These are phyloP conservation scores for Drosophila kanekoi DNA, from an alignment of 2,888 invertebrate genomes.

Conservation along the genomic window DNA sequence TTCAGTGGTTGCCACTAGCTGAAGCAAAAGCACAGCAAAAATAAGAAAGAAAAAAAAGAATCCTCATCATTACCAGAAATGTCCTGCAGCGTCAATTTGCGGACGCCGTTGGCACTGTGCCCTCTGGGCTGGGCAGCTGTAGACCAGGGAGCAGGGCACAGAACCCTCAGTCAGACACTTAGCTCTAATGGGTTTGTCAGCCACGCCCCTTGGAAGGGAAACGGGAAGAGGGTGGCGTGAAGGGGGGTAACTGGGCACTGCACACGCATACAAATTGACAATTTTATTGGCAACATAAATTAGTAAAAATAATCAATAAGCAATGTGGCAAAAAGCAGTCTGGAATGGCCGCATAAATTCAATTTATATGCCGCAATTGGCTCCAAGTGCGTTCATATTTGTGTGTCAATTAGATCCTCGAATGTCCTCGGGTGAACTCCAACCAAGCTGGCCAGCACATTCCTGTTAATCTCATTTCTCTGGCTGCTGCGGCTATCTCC, in stretches of 20 bases:
- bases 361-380: conserved; percentile 66
- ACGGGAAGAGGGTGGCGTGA: background rate
- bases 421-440: conserved; percentile 11
- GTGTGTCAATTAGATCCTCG: conserved; percentile 57
- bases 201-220: conserved; percentile 34
- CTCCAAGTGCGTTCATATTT: conserved; percentile 47
- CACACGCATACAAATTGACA: conserved; percentile 81
- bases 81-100: conserved; percentile 80
- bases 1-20: conserved; percentile 24
- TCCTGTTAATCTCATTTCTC: conserved; percentile 42
- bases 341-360: conserved; percentile 65
- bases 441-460: background rate
- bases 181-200: conserved; percentile 75
- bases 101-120: conserved; percentile 73
- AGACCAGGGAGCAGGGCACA: conserved; percentile 18
- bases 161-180: conserved; percentile 67
- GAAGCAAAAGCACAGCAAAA: conserved; percentile 7
- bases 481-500: background rate
- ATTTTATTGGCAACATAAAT: conserved; percentile 80
- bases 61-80: conserved; percentile 69
- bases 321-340: conserved; percentile 72
- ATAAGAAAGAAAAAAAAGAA: conserved; percentile 12
- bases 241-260: conserved; percentile 17
- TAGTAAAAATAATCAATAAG: conserved; percentile 80
- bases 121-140: conserved; percentile 57